Conservation (phyloP, 2,888 invertebrate species). For the Gymnosoma rotundatum region DNA sequence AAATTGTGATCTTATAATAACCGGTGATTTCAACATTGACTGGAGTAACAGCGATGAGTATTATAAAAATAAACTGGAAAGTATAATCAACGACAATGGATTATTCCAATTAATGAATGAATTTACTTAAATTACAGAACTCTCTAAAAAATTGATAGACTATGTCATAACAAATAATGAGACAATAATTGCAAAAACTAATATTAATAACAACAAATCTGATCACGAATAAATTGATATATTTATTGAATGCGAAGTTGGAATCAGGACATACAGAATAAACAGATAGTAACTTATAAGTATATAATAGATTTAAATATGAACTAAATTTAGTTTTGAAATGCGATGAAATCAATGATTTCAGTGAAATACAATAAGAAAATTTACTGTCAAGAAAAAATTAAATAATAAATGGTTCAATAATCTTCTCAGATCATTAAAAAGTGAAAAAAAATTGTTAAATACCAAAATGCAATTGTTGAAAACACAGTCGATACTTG, state of each 20-base stretch:
- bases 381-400: too few species aligned
- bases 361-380: too few species aligned
- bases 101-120: background rate
- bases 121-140: background rate
- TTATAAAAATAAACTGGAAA: background rate
- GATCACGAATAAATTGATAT: background rate
- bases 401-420: too few species aligned
- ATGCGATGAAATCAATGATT: too few species aligned
- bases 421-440: too few species aligned
- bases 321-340: too few species aligned
- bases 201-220: background rate
- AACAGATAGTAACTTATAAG: too few species aligned
- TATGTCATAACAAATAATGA: background rate
- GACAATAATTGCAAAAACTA: background rate
- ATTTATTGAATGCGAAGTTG: background rate
- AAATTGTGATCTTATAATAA: background rate
- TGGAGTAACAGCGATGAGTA: background rate
- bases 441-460: too few species aligned
- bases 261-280: too few species aligned
- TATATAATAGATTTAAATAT: background rate
- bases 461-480: too few species aligned
- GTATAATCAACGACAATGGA: too few species aligned
- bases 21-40: background rate
- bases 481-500: too few species aligned
- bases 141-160: background rate